Evolutionary conservation across 2,797 vertebrate species (phyloP).

Genomic region (Rallus crepitans): DNA sequence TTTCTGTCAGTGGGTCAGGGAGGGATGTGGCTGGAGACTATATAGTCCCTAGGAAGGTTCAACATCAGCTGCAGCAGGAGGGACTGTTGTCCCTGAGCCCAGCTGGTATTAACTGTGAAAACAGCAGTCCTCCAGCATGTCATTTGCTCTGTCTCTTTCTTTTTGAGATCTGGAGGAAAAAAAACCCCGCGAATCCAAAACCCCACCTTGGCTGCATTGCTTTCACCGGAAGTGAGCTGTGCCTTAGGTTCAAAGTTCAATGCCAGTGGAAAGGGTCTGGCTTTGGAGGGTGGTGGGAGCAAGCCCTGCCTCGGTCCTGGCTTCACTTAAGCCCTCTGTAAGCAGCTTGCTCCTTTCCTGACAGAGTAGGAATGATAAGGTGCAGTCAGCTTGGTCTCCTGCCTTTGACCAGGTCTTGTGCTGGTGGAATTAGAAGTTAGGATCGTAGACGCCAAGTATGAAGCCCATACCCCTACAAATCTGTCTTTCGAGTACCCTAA

Average conservation of each 20-base stretch:
- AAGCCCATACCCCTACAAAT: not conserved
- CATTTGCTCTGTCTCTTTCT: rapidly evolving
- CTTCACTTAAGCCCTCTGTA: rapidly evolving
- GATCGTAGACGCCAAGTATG: not conserved
- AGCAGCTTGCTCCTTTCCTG: not conserved
- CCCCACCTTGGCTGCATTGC: not conserved
- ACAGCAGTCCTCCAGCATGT: rapidly evolving
- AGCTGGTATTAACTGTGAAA: not conserved
- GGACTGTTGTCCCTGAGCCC: not conserved
- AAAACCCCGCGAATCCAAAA: not conserved
- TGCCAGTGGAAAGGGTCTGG: not conserved
- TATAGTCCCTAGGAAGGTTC: not conserved
- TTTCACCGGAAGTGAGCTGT: not conserved
- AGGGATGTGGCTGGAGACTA: not conserved
- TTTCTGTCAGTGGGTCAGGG: not conserved
- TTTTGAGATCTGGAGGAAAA: not conserved
- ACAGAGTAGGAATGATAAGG: not conserved
- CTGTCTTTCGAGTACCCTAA: not conserved
- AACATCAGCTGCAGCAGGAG: not conserved
- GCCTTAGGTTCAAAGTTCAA: not conserved
- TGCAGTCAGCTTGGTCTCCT: not conserved
- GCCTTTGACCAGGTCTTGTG: not conserved
- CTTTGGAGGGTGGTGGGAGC: not conserved
- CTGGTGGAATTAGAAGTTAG: not conserved
- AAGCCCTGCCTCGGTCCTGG: not conserved